Base-by-base conservation (phyloP, 2,113 vertebrate genomes). In the Macaca mulatta region DNA sequence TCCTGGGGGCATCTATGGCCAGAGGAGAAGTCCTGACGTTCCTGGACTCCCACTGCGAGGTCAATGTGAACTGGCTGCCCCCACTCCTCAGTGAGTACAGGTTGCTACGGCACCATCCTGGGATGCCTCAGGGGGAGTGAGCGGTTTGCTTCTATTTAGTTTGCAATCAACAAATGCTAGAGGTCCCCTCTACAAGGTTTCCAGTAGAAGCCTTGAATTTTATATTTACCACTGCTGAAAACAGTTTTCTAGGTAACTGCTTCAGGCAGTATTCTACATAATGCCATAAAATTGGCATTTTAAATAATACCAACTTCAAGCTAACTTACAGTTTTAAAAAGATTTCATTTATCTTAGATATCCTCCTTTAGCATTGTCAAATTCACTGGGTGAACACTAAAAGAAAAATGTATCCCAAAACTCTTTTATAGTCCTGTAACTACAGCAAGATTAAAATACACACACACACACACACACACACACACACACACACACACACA, bases 1-100 rank as follows among this genome's bases (percentile, higher is more conserved):
- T 99, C 52, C 97, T 99, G 52, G 99, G 99, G 86, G 99, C 99
- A 8, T 99, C 99, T 0, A 97, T 99, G 98, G 99, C 99, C 11
- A 99, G 98, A 98, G 99, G 99, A 96, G 99, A 99, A 97, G 99
- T 99, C 91, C 97, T 99, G 94, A 99, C 99, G 0, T 99, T 99
- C 97, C 98, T 99, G 95, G 99, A 99, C 96, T 99, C 99, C n/a
- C 99, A 99, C 96, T 99, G 99, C 0, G 99, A 99, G 97, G 99
- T 99, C 98, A 99, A 99, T n/a, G 98, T 99, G 97, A 99, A 99
- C 96, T 99, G 99, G 99, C 98, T 99, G 92, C 99, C 99, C 57
- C 99, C 99, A 0, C 98, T 99, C 91, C 99, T 99, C 48, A 99
- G 99, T 99, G 98, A 99, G 99, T 99, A 90, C 27, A 0, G 27